These are phyloP conservation scores for Drosophila obscura DNA, from an alignment of 1,140 invertebrate species.

Conservation along the genomic window DNA sequence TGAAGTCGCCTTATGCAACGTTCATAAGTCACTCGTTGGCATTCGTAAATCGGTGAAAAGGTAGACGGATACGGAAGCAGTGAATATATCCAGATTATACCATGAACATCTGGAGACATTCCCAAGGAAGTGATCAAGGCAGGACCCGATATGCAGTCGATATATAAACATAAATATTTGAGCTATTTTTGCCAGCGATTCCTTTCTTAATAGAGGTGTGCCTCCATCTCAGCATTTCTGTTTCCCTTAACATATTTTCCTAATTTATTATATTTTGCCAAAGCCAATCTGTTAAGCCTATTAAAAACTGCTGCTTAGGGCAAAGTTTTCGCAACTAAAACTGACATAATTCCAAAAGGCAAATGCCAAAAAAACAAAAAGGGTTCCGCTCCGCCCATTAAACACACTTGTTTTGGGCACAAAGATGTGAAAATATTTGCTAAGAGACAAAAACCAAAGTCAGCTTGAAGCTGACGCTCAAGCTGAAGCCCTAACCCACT, in stretches of 20 bases:
- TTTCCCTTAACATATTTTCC: background rate
- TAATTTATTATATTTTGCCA: constrained; percentile 31
- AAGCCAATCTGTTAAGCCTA: constrained; percentile 19
- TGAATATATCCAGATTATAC: too few species aligned
- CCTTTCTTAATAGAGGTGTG: too few species aligned
- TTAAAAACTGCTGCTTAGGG: constrained; percentile 40
- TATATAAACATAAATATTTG: too few species aligned
- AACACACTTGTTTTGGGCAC: constrained; percentile 28
- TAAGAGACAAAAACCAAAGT: constrained; percentile 41
- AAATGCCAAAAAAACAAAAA: constrained; percentile 2
- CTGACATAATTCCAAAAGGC: constrained; percentile 28
- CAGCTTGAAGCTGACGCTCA: constrained; percentile 47
- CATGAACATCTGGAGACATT: too few species aligned
- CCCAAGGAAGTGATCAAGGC: too few species aligned
- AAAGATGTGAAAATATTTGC: constrained; percentile 20
- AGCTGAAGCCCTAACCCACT: constrained; percentile 45
- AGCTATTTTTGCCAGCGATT: too few species aligned
- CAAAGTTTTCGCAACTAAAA: constrained; percentile 45
- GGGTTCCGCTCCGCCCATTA: constrained; percentile 24
- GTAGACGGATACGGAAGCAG: too few species aligned
- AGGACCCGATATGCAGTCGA: too few species aligned
- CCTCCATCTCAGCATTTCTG: too few species aligned
- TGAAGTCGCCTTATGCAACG: too few species aligned
- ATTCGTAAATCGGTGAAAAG: too few species aligned
- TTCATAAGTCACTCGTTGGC: too few species aligned